phyloP scores from a whole-genome alignment of 2,888 invertebrate genomes.

The Sinelater perroti region DNA sequence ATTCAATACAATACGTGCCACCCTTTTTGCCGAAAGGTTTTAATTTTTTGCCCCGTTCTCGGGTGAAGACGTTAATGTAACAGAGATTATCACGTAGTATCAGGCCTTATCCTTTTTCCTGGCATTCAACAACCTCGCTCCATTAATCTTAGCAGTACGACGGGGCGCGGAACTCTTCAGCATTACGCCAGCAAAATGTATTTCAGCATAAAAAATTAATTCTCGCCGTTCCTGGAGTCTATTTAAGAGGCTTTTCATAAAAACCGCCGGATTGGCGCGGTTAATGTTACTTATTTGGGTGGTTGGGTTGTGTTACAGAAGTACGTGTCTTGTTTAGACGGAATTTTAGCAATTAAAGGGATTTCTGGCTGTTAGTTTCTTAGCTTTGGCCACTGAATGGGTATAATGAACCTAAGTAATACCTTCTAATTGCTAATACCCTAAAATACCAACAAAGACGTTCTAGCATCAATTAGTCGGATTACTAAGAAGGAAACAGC shows the following conservation, averaged over 20 bases:
- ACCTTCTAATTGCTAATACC: not conserved
- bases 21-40: not conserved
- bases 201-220: too few relatives aligned
- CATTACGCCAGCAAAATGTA: too few relatives aligned
- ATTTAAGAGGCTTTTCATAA: too few relatives aligned
- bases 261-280: too few relatives aligned
- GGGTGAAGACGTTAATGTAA: too few relatives aligned
- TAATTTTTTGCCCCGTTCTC: constrained; percentile 7
- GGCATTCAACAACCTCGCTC: not conserved
- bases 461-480: constrained; percentile 1
- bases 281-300: too few relatives aligned
- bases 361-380: not conserved
- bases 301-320: too few relatives aligned
- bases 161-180: too few relatives aligned
- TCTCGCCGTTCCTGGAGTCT: too few relatives aligned
- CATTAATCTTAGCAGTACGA: too few relatives aligned
- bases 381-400: not conserved
- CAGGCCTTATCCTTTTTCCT: not conserved
- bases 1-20: constrained; percentile 8
- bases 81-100: too few relatives aligned
- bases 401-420: not conserved
- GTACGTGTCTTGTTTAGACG: not conserved
- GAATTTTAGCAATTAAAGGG: constrained; percentile 6
- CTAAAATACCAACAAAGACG: not conserved
- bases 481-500: too few relatives aligned